Conservation (phyloP, 2,888 invertebrate genomes). For the Monochamus alternatus region DNA sequence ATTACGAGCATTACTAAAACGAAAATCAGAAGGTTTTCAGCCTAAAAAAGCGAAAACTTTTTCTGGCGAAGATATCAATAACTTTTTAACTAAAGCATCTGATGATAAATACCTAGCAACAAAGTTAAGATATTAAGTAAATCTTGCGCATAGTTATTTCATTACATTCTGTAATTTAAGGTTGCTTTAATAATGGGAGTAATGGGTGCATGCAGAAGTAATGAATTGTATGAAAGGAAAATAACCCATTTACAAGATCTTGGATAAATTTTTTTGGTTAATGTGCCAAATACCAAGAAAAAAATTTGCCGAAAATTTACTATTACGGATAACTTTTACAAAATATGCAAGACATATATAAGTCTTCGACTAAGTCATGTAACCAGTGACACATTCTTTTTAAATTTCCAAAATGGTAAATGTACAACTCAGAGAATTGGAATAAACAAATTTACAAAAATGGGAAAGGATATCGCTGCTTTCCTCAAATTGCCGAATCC, state of each 20-base stretch:
- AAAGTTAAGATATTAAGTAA: no score
- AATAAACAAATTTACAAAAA: no score
- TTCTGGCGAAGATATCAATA: no score
- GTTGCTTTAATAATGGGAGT: constrained; percentile 40
- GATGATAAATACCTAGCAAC: no score
- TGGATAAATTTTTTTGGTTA: constrained; percentile 34
- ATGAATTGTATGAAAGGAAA: constrained; percentile 43
- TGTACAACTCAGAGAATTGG: no score
- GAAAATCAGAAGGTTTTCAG: no score
- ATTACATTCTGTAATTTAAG: constrained; percentile 22
- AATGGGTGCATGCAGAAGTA: constrained; percentile 39
- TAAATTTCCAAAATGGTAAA: constrained; percentile 44
- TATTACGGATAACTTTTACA: constrained; percentile 35
- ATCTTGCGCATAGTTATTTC: no score
- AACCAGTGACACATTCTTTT: constrained; percentile 35
- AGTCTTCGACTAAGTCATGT: constrained; percentile 28
- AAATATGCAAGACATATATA: constrained; percentile 37
- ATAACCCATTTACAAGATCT: constrained; percentile 40
- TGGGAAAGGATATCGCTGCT: no score
- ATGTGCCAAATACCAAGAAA: constrained; percentile 42
- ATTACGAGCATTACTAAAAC: no score
- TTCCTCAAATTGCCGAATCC: no score
- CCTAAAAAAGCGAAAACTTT: no score
- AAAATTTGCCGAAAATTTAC: constrained; percentile 41
- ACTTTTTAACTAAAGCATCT: no score